These are phyloP conservation scores for Spea hammondii DNA, from an alignment of 2,797 vertebrate genomes.

Conservation along the genomic window DNA sequence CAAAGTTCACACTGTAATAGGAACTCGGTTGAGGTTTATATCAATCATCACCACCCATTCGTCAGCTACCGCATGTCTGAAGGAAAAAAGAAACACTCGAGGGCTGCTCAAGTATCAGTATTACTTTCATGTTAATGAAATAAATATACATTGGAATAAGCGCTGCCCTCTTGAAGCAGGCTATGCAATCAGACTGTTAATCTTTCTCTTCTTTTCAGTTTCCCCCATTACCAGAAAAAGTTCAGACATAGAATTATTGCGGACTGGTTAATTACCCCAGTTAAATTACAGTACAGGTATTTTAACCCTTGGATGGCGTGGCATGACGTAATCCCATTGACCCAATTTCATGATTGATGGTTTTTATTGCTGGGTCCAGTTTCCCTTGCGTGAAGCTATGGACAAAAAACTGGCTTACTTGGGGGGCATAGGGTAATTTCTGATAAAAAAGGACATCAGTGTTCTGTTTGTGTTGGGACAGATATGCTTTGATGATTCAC, in stretches of 20 bases:
- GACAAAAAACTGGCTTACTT: background rate
- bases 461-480: background rate
- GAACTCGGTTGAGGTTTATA: slow-evolving; percentile 25
- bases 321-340: background rate
- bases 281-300: background rate
- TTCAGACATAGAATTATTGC: slow-evolving; percentile 22
- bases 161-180: slow-evolving; percentile 7
- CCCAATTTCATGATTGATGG: background rate
- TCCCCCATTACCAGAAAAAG: slow-evolving; percentile 44
- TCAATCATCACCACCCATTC: slow-evolving; percentile 24
- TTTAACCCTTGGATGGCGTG: background rate
- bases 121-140: slow-evolving; percentile 40
- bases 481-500: background rate
- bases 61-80: slow-evolving; percentile 12
- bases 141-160: slow-evolving; percentile 38
- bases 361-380: too few relatives aligned
- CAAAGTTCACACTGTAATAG: slow-evolving; percentile 19
- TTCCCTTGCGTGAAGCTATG: too few relatives aligned
- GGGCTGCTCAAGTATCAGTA: slow-evolving; percentile 38
- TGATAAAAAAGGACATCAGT: background rate
- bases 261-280: background rate
- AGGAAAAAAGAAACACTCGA: slow-evolving; percentile 3
- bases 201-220: slow-evolving; percentile 32
- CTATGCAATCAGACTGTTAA: slow-evolving; percentile 35
- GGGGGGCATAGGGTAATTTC: background rate